Conservation (phyloP, 2,888 invertebrate genomes). For the Thysanoteuthis rhombus region DNA sequence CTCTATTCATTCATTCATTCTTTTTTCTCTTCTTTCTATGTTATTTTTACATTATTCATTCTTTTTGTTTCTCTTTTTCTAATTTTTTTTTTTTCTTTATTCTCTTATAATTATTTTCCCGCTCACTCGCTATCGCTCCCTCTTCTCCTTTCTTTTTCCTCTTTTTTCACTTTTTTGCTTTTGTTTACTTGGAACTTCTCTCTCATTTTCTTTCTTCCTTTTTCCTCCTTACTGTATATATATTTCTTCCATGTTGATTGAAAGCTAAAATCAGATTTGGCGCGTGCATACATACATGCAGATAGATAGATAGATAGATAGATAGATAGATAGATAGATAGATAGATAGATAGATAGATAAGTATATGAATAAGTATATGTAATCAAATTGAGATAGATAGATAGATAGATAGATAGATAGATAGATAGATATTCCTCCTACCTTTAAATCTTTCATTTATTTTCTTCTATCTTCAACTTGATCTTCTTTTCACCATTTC, state of each 20-base stretch:
- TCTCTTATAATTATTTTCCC: not conserved
- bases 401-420: no score
- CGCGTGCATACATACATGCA: no score
- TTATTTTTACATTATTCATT: not conserved
- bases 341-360: no score
- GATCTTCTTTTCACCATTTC: not conserved
- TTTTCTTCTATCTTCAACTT: not conserved
- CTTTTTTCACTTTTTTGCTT: not conserved
- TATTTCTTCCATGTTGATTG: no score
- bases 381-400: no score
- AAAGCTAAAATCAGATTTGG: no score
- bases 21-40: not conserved
- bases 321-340: no score
- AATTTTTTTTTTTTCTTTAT: not conserved
- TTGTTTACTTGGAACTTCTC: not conserved
- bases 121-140: not conserved
- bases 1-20: not conserved
- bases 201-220: not conserved
- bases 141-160: not conserved
- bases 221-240: no score
- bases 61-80: not conserved
- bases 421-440: no score
- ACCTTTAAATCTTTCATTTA: no score
- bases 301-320: no score
- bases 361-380: no score